Base-by-base conservation (phyloP, 2,113 vertebrate genomes). In the Neomonachus schauinslandi region DNA sequence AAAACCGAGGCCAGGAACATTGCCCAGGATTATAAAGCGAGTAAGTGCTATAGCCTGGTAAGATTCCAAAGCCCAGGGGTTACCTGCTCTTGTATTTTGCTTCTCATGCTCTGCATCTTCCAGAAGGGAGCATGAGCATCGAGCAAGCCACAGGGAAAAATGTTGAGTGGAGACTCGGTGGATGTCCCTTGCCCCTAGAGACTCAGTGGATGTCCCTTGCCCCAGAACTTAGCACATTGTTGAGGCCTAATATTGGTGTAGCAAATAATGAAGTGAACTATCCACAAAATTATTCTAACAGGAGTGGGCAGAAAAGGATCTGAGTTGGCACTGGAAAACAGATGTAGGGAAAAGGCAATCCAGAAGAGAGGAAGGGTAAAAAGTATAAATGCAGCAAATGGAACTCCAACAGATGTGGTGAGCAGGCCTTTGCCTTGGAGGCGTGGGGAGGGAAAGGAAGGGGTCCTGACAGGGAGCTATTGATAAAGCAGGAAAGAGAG, bases 101-200 rank as follows among this genome's bases (percentile, higher is more conserved):
- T 69, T 24, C 8, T 26, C 22, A 2, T 0, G 7, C 11, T 89
- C 51, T 2, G 14, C 72, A 16, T 74, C 67, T 87, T 71, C n/a
- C 72, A 26, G 61, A 65, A 31, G 11, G 7, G 7, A 57, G 6
- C 26, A 28, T 36, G 7, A 18, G 3, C 4, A 16, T 22, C 1
- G 7, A 80, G 63, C 33, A 7, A 46, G 7, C 15, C 28, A 26
- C 15, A 14, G 42, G 21, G 39, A n/a, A 69, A 69, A 19, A 42
- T 7, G 22, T n/a, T 7, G 59, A 55, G 14, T 7, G 8, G 33
- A 49, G 55, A 59, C 1, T 15, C 4, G 0, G 1, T n/a, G 55
- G 33, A 6, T n/a, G 18, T 18, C 12, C 33, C 55, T 61, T 81
- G 49, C 6, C 59, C 11, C 28, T 19, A 53, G 51, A 79, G 33